Base-by-base conservation (phyloP, 2,797 vertebrate genomes). In the Ctenopoma kingsleyae region DNA sequence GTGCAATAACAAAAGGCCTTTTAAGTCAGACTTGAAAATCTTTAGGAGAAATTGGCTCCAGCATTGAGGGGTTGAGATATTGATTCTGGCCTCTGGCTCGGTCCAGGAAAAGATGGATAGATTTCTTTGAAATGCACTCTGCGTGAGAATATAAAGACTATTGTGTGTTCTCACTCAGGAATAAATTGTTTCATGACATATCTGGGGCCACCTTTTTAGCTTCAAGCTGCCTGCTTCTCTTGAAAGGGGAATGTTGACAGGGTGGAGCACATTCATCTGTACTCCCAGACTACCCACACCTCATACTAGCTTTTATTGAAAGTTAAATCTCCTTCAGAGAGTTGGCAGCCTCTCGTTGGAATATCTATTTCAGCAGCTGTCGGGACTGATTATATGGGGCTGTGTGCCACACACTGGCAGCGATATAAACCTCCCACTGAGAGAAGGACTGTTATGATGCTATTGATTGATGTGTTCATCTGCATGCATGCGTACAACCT, bases 11-110 rank as follows among this genome's bases (percentile, higher is more conserved):
- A 93, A 94, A 94, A 92, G 91, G 88, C 90, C 92, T 94, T 95
- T 94, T 93, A 94, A 94, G 92, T 92, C 87, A 80, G 91, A 91
- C 93, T 93, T 90, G 82, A 93, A 94, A 95, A 95, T 94, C 94
- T 95, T 94, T 94, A 93, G 89, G 87, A 93, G 91, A 93, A 94
- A 94, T 95, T 93, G 94, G 93, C 92, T 93, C 80, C 88, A 86
- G 91, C 91, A 87, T 93, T 91, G 92, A 90, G 89, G 89, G 92
- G 85, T 88, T 91, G 90, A 86, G 80, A 55, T 91, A 95, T 95
- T 83, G 93, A 94, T 94, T 88, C 90, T 88, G 87, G 93, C 91
- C 92, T 85, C 89, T 91, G 93, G 93, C 93, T 92, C 74, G 78
- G 89, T 86, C 84, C 85, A 83, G 91, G 88, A 90, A 94, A 92